Evolutionary conservation across 2,888 invertebrate species (phyloP).

Genomic region (Julus scanicus): DNA sequence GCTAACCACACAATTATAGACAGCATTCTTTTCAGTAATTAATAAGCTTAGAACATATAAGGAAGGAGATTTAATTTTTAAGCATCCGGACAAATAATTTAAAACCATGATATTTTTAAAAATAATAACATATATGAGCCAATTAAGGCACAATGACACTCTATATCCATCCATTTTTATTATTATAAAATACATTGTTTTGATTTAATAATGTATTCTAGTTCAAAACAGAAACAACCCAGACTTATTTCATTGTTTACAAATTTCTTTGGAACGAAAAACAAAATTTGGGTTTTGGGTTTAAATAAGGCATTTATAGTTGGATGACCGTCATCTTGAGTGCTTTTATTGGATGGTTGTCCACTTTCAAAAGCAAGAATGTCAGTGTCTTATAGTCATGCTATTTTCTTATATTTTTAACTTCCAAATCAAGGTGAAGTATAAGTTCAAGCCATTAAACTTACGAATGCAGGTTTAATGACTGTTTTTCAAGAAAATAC

Average conservation of each 20-base stretch:
- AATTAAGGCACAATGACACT: not conserved
- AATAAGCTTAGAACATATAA: not conserved
- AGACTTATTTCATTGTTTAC: not conserved
- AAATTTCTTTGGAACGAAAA: not conserved
- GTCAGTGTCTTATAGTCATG: not conserved
- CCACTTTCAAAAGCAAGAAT: not conserved
- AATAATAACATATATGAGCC: too few species aligned
- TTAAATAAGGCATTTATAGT: not conserved
- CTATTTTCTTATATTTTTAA: not conserved
- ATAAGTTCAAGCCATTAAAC: not conserved
- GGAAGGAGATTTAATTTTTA: too few species aligned
- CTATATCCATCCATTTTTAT: not conserved
- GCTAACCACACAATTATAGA: not conserved
- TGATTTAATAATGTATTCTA: not conserved
- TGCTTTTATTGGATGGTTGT: not conserved
- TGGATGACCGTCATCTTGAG: conserved; percentile 13
- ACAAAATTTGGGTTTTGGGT: not conserved
- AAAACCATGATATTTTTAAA: not conserved
- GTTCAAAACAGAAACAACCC: not conserved
- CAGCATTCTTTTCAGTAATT: not conserved
- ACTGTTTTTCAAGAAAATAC: not conserved
- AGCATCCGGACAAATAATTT: not conserved
- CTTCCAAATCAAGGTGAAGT: not conserved
- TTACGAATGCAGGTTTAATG: not conserved
- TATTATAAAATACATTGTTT: not conserved